phyloP scores from a whole-genome alignment of 2,113 vertebrate genomes.

The Amphiprion percula region DNA sequence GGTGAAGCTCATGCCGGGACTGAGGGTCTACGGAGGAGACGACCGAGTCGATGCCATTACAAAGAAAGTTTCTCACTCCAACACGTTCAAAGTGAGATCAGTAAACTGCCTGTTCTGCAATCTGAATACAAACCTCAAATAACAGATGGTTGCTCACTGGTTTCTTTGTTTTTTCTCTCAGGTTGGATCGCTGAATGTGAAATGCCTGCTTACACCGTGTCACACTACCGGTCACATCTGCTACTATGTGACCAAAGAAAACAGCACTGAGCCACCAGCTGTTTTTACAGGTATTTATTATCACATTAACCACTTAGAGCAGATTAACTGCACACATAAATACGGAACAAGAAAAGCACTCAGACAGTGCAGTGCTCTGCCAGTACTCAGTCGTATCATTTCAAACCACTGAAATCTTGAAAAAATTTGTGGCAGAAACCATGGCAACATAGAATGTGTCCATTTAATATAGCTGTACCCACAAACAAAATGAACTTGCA shows the following conservation, averaged over 20 bases:
- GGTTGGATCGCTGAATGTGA: constrained; percentile 93
- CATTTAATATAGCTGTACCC: too few species aligned
- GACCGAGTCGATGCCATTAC: constrained; percentile 91
- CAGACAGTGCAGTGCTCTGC: too few species aligned
- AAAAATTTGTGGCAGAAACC: too few species aligned
- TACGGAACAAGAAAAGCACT: too few species aligned
- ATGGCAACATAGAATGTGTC: too few species aligned
- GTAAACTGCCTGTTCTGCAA: background rate
- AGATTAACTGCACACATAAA: background rate
- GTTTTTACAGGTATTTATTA: constrained; percentile 90
- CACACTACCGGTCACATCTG: constrained; percentile 99
- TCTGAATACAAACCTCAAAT: background rate
- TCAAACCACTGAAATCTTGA: too few species aligned
- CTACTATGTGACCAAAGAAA: constrained; percentile 94
- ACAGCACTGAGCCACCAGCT: constrained; percentile 90
- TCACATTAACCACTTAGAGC: background rate
- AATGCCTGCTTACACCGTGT: constrained; percentile 95
- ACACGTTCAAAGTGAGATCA: constrained; percentile 88
- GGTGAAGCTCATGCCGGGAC: constrained; percentile 88
- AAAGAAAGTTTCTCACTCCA: constrained; percentile 91
- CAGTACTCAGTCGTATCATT: too few species aligned
- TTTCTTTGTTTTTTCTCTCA: constrained; percentile 62
- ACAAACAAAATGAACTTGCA: too few species aligned
- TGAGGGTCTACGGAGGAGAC: constrained; percentile 94
- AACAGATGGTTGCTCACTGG: background rate